Evolutionary conservation across 1,140 invertebrate species (phyloP).

Genomic region (Lethrus apterus): DNA sequence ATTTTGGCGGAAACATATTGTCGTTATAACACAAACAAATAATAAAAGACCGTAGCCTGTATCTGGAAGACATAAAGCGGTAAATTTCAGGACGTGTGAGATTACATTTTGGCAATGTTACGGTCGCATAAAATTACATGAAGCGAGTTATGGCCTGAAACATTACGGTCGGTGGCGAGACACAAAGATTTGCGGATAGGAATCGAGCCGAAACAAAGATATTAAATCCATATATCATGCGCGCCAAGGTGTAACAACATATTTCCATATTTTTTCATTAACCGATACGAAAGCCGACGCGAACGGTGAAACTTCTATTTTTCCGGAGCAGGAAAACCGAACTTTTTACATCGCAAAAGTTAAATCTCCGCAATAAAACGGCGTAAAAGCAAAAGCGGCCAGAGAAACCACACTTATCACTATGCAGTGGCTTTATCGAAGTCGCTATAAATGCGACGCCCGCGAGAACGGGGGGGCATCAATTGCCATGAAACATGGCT

Average conservation of each 20-base stretch:
- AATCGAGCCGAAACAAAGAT: slow-evolving; percentile 13
- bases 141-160: slow-evolving; percentile 17
- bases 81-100: slow-evolving; percentile 6
- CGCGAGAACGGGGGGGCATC: slow-evolving; percentile 23
- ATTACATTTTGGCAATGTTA: slow-evolving; percentile 17
- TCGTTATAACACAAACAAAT: slow-evolving; percentile 8
- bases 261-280: slow-evolving; percentile 20
- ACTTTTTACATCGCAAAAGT: slow-evolving; percentile 21
- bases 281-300: not conserved
- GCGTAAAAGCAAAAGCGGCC: slow-evolving; percentile 19
- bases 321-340: slow-evolving; percentile 8
- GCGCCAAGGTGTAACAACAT: slow-evolving; percentile 8
- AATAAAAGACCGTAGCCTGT: slow-evolving; percentile 5
- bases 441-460: slow-evolving; percentile 23
- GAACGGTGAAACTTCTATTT: slow-evolving; percentile 12
- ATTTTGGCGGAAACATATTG: slow-evolving; percentile 7
- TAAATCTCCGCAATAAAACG: slow-evolving; percentile 25
- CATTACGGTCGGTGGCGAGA: slow-evolving; percentile 13
- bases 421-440: slow-evolving; percentile 29
- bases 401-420: slow-evolving; percentile 27
- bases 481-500: slow-evolving; percentile 27
- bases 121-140: slow-evolving; percentile 23
- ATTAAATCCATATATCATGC: slow-evolving; percentile 22
- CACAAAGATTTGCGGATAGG: slow-evolving; percentile 19
- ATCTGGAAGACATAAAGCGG: slow-evolving; percentile 12